Evolutionary conservation across 2,113 vertebrate genomes (phyloP).

Genomic region (Urocitellus parryii): DNA sequence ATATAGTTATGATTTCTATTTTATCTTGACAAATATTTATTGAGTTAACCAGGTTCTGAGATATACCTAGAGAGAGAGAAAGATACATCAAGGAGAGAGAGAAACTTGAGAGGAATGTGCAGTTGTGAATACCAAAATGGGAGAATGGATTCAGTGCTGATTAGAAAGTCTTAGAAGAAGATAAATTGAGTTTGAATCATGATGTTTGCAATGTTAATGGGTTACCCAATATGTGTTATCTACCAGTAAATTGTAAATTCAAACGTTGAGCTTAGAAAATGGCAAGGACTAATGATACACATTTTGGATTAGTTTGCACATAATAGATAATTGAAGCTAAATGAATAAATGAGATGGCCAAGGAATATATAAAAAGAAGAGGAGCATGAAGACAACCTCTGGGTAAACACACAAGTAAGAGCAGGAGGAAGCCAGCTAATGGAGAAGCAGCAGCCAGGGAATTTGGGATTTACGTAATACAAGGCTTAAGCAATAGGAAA

Average conservation of each 20-base stretch:
- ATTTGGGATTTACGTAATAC: too few relatives aligned
- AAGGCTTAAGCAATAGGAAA: background rate
- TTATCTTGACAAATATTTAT: conserved; percentile 18
- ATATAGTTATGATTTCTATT: background rate
- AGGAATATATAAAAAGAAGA: background rate
- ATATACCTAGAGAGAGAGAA: background rate
- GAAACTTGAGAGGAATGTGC: background rate
- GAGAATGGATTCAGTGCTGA: background rate
- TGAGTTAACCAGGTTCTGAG: background rate
- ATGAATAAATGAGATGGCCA: background rate
- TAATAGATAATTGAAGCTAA: background rate
- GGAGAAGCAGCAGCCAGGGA: background rate
- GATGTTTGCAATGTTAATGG: background rate
- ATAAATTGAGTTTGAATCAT: background rate
- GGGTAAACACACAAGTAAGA: fast-evolving
- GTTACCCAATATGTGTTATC: background rate
- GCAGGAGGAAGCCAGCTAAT: background rate
- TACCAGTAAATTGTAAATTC: background rate
- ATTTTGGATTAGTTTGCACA: conserved; percentile 10
- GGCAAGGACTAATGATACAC: background rate
- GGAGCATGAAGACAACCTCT: background rate
- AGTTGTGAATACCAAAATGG: background rate
- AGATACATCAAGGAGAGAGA: background rate
- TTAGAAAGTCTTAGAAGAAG: background rate
- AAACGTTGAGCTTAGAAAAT: conserved; percentile 15